Evolutionary conservation across 2,888 invertebrate genomes (phyloP), one percentile per base, ranked within the genome.

Genomic region (Drosophila mettleri): DNA sequence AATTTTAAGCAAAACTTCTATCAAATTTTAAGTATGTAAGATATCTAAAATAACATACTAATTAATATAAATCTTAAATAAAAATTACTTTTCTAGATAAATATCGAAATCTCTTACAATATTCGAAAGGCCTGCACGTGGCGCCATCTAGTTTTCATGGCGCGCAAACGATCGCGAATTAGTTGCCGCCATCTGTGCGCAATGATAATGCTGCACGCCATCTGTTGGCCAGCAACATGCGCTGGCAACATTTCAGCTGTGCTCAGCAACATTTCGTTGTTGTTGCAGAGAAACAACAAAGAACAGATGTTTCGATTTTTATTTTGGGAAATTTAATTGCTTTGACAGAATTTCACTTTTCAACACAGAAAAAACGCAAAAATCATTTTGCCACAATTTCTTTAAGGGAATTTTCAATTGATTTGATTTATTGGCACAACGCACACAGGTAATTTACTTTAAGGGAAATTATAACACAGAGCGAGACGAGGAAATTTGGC

Each of bases 271-370:
- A 73, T 69, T 24, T 51, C 43, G 41, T 12, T 22, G 20, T 20
- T 51, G 43, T 59, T 36, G 49, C 39, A 24, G 55, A 60, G 45
- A 66, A 78, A 78, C 74, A 75, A 74, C 74, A 74, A 78, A 74
- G 69, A 89, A 80, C 89, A 88, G 73, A 86, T 88, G 85, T 78
- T 89, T 86, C 70, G 62, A 76, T 77, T 89, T 89, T 82, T 89
- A 89, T 82, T 89, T 89, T 88, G 88, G 89, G 85, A 89, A 80
- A 81, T 90, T 89, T 86, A 66, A 86, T 80, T 77, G 71, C 74
- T 85, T 85, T 82, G 67, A 87, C 80, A 79, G 77, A 75, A 69
- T 74, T 72, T 80, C 84, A 88, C 79, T 81, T 84, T 76, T 68
- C 68, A 80, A 66, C 59, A 62, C 66, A 43, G 51, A 46, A 39